Percentiles rank a stretch among this genome's conserved stretches.
These are phyloP conservation scores for Stegophylla sp. DNA, from an alignment of 2,888 invertebrate species.

Conservation along the genomic window DNA sequence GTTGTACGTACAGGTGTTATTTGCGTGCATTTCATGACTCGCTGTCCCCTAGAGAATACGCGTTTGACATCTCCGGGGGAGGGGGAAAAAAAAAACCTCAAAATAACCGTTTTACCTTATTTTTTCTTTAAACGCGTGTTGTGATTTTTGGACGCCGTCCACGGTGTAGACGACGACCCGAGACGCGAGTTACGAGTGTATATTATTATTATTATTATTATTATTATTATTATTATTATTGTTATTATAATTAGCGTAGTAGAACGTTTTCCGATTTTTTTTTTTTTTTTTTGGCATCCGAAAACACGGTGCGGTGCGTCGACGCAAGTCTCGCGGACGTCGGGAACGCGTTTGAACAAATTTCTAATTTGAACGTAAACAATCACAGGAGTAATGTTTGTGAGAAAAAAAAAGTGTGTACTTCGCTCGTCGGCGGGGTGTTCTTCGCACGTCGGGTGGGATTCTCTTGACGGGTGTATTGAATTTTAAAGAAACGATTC, in stretches of 20 bases:
- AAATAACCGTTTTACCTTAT: slow-evolving; percentile 56
- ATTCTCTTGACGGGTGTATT: no score
- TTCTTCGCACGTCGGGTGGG: no score
- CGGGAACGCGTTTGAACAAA: background rate
- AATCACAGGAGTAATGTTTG: no score
- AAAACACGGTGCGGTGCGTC: background rate
- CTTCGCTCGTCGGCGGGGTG: no score
- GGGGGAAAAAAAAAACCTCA: slow-evolving; percentile 39
- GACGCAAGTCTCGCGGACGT: no score
- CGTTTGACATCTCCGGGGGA: slow-evolving; percentile 29
- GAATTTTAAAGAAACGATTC: no score
- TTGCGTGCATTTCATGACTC: background rate
- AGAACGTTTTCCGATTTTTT: slow-evolving; percentile 35
- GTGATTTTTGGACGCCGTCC: slow-evolving; percentile 42
- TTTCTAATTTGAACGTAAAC: background rate
- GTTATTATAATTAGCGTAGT: slow-evolving; percentile 50
- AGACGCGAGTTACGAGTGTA: background rate
- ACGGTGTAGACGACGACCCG: slow-evolving; percentile 5
- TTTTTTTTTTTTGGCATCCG: slow-evolving; percentile 31
- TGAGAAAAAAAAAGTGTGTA: no score
- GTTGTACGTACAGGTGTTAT: background rate
- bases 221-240: slow-evolving; percentile 30
- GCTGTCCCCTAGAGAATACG: background rate
- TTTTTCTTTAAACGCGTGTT: slow-evolving; percentile 10
- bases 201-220: slow-evolving; percentile 36